These are phyloP conservation scores for Cheumatopsyche charites DNA, from an alignment of 1,140 invertebrate species.

Conservation along the genomic window DNA sequence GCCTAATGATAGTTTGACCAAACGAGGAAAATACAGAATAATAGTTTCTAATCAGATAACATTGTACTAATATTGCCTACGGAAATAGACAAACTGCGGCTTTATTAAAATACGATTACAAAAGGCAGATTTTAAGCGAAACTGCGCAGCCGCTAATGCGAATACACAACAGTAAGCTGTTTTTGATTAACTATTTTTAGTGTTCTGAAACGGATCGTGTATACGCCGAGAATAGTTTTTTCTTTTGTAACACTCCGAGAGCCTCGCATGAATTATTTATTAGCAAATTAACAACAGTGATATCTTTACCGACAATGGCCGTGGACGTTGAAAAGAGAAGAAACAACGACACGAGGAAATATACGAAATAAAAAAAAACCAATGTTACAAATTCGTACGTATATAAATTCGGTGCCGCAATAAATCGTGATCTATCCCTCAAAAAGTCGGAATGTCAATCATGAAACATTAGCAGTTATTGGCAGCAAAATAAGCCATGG, in stretches of 20 bases:
- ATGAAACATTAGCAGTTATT: conserved; percentile 25
- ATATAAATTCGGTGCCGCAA: conserved; percentile 25
- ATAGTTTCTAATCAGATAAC: conserved; percentile 30
- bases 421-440: conserved; percentile 38
- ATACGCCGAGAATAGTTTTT: not conserved
- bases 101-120: conserved; percentile 18
- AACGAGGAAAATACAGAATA: conserved; percentile 35
- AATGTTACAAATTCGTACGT: not conserved
- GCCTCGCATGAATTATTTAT: conserved; percentile 14
- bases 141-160: not conserved
- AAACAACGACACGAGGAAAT: conserved; percentile 11
- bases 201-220: too few relatives aligned
- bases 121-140: conserved; percentile 7
- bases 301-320: not conserved
- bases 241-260: not conserved
- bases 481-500: conserved; percentile 30
- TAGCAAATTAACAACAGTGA: not conserved
- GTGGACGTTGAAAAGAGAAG: not conserved
- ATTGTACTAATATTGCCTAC: conserved; percentile 22
- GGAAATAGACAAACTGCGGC: conserved; percentile 16
- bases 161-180: too few relatives aligned
- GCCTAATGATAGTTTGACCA: conserved; percentile 35
- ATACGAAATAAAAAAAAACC: conserved; percentile 7
- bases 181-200: too few relatives aligned
- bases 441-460: conserved; percentile 35